Evolutionary conservation across 2,888 invertebrate genomes (phyloP).

Genomic region (Vanessa cardui): DNA sequence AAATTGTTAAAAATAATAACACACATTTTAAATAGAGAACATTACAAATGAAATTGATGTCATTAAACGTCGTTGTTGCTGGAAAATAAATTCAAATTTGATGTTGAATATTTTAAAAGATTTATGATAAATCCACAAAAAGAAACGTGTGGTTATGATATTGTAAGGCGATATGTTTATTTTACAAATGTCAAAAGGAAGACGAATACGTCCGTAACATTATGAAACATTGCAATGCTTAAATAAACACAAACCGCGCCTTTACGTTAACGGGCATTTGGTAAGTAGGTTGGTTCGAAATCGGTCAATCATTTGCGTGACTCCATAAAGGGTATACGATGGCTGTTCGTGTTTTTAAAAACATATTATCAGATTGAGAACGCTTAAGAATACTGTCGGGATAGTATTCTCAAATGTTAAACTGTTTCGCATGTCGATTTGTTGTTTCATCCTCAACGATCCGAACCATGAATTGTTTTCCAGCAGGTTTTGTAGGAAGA

Average conservation of each 20-base stretch:
- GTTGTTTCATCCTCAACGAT: not conserved
- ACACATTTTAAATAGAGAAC: not conserved
- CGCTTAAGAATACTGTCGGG: conserved; percentile 36
- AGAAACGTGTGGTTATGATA: not conserved
- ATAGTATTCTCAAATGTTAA: conserved; percentile 51
- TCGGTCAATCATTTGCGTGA: conserved; percentile 69
- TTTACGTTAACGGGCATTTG: conserved; percentile 45
- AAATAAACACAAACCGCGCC: conserved; percentile 30
- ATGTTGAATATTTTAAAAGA: not conserved
- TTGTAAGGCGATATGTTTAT: conserved; percentile 11
- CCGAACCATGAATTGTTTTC: conserved; percentile 51
- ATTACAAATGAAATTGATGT: not conserved
- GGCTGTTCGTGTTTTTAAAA: conserved; percentile 55
- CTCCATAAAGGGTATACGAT: conserved; percentile 52
- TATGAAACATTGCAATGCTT: conserved; percentile 27
- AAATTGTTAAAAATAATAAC: not conserved
- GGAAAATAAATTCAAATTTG: not conserved
- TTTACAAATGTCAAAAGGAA: conserved; percentile 16
- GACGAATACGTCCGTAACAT: conserved; percentile 12
- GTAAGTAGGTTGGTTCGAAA: conserved; percentile 63
- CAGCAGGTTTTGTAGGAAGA: conserved; percentile 54
- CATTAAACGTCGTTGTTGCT: not conserved
- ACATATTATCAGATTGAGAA: conserved; percentile 43
- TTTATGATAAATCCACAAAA: not conserved
- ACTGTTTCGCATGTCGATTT: not conserved